These are phyloP conservation scores for Brachyhypopomus gauderio DNA, from an alignment of 2,113 vertebrate genomes.

Conservation along the genomic window DNA sequence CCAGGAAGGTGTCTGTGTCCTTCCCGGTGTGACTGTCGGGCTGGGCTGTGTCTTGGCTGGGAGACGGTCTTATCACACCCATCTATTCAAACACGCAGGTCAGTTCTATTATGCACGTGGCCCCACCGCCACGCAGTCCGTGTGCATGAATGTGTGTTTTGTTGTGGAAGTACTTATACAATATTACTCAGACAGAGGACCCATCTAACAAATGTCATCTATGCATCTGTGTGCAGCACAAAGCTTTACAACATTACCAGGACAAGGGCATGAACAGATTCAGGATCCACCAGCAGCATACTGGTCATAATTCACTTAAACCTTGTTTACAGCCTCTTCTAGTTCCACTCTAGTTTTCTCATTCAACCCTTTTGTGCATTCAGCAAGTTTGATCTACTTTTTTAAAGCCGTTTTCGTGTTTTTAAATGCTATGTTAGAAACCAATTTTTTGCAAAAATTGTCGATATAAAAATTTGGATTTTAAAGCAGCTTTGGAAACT, in stretches of 20 bases:
- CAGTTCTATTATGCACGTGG: no score
- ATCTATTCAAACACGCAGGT: no score
- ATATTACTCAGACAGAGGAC: background rate
- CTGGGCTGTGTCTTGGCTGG: conserved; percentile 75
- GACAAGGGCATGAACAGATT: conserved; percentile 47
- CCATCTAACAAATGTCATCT: conserved; percentile 12
- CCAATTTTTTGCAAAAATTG: background rate
- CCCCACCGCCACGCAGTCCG: no score
- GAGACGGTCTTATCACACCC: conserved; percentile 58
- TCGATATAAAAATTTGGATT: background rate
- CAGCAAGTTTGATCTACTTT: conserved; percentile 12
- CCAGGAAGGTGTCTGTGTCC: conserved; percentile 19
- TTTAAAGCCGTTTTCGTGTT: background rate
- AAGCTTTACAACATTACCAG: conserved; percentile 44
- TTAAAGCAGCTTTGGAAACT: background rate
- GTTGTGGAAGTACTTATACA: background rate
- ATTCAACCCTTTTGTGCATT: background rate
- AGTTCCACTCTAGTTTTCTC: background rate
- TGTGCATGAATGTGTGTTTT: background rate
- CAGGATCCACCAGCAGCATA: conserved; percentile 51
- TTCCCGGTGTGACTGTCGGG: conserved; percentile 68
- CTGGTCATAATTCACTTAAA: conserved; percentile 48
- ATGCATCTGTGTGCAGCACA: conserved; percentile 41
- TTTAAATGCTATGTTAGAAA: background rate
- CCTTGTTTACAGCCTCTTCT: conserved; percentile 49